These are phyloP conservation scores for Sitta europaea DNA, from an alignment of 2,113 vertebrate genomes.

Conservation along the genomic window DNA sequence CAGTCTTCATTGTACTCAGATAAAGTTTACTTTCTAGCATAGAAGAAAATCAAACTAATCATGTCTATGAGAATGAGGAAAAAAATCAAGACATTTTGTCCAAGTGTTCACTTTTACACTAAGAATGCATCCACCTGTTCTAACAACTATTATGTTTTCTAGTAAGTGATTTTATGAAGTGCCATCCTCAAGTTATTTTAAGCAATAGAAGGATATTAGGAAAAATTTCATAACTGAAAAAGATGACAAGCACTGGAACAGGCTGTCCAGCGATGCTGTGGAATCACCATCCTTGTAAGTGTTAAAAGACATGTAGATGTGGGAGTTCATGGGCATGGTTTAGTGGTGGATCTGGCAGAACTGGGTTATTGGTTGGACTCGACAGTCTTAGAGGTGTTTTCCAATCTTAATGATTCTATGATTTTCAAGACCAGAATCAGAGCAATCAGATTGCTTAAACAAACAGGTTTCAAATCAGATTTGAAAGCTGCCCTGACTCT, in stretches of 20 bases:
- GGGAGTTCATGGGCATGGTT: not conserved
- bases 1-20: not conserved
- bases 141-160: not conserved
- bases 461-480: not conserved
- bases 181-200: not conserved
- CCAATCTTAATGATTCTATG: not conserved
- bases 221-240: not conserved
- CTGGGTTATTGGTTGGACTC: not conserved
- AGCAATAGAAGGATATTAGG: not conserved
- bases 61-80: not conserved
- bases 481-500: not conserved
- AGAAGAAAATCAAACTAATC: not conserved
- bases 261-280: not conserved
- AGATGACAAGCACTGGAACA: not conserved
- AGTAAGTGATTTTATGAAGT: not conserved
- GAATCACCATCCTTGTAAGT: no score
- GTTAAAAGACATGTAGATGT: not conserved
- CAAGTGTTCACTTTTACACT: not conserved
- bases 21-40: not conserved
- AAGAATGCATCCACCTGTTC: not conserved
- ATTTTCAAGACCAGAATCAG: not conserved
- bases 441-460: not conserved
- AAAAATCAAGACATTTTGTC: not conserved
- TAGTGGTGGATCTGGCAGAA: not conserved
- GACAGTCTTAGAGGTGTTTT: rapidly evolving